Evolutionary conservation across 2,888 invertebrate genomes (phyloP).

Genomic region (Caenorhabditis auriculariae): DNA sequence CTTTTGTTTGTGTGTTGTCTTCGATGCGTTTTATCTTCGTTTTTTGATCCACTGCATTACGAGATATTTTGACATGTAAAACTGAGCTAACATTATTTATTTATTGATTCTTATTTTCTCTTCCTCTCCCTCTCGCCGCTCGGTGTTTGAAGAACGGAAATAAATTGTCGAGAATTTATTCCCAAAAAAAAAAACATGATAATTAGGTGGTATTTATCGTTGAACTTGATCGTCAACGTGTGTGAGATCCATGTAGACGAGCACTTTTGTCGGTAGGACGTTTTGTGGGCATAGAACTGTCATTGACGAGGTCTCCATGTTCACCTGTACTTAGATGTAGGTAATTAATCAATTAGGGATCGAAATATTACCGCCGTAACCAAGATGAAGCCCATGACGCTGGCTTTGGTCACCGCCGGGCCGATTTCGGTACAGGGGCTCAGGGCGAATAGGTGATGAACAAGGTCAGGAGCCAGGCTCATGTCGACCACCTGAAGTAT

Average conservation of each 20-base stretch:
- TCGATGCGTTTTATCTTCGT: too few species aligned
- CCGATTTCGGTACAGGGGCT: conserved; percentile 77
- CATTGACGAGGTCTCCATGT: conserved; percentile 24
- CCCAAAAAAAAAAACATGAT: not conserved
- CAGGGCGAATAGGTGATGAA: conserved; percentile 85
- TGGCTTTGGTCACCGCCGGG: conserved; percentile 73
- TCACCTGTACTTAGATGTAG: conserved; percentile 22
- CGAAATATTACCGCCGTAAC: conserved; percentile 78
- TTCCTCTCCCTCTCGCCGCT: too few species aligned
- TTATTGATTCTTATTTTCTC: too few species aligned
- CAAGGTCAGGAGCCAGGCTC: conserved; percentile 65
- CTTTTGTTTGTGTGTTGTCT: too few species aligned
- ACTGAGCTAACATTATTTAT: too few species aligned
- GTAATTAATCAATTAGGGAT: not conserved
- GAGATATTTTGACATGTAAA: too few species aligned
- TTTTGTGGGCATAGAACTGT: conserved; percentile 35
- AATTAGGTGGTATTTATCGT: conserved; percentile 9
- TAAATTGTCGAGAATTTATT: conserved; percentile 15
- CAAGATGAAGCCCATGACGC: conserved; percentile 86
- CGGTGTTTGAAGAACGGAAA: not conserved
- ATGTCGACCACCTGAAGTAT: conserved; percentile 28
- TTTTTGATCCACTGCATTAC: too few species aligned
- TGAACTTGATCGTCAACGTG: conserved; percentile 77
- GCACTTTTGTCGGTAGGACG: conserved; percentile 78
- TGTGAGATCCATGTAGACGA: conserved; percentile 85